Percentiles rank a stretch among this genome's conserved stretches.
phyloP scores from a whole-genome alignment of 2,113 vertebrate species.

The Desmodus rotundus region DNA sequence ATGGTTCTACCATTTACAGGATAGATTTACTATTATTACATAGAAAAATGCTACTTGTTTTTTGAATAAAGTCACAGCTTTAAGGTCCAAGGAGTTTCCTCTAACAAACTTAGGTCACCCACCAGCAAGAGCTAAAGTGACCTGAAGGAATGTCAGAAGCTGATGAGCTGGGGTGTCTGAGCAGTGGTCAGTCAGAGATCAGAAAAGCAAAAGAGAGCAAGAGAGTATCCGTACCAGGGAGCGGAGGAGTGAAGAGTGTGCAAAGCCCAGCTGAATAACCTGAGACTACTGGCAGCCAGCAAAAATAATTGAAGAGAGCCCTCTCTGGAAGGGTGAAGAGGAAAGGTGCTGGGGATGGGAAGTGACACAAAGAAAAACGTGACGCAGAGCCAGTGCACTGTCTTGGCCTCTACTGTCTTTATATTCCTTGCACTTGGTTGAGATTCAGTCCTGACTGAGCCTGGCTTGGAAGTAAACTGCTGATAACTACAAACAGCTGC shows the following conservation, averaged over 20 bases:
- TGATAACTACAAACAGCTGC: constrained; percentile 35
- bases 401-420: neutral
- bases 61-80: neutral
- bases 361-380: neutral
- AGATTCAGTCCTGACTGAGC: neutral
- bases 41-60: neutral
- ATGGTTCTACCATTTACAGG: neutral
- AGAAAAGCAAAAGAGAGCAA: constrained; percentile 23
- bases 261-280: neutral
- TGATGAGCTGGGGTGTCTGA: neutral
- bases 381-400: neutral
- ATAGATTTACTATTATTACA: neutral
- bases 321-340: neutral
- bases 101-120: neutral
- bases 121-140: neutral
- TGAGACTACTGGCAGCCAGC: neutral
- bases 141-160: neutral
- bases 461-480: neutral
- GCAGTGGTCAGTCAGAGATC: neutral
- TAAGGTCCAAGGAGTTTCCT: neutral
- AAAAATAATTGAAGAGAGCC: neutral
- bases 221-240: neutral
- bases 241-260: neutral
- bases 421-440: neutral
- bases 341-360: neutral